Percentiles rank a stretch among this genome's conserved stretches.
Conservation (phyloP, 2,113 vertebrate genomes). For the Potamarius usumacintae region DNA sequence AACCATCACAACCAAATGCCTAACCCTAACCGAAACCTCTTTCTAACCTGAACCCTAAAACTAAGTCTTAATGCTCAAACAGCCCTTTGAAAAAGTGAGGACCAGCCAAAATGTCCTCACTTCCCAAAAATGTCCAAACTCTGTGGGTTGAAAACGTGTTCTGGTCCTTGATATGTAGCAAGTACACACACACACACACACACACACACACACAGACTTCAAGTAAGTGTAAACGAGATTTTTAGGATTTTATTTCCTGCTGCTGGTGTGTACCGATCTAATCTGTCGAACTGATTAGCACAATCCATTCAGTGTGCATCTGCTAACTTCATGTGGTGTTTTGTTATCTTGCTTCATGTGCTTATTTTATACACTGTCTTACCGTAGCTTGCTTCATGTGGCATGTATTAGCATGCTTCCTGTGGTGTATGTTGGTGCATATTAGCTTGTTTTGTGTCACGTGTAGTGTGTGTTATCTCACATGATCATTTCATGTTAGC, state of each 20-base stretch:
- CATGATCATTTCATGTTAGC: background rate
- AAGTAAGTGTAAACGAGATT: background rate
- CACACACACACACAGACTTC: background rate
- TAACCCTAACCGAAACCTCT: no score
- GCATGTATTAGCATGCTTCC: background rate
- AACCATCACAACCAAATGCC: no score
- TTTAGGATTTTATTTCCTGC: background rate
- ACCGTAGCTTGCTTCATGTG: background rate
- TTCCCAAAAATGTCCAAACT: no score
- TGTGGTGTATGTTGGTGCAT: background rate
- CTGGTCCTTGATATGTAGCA: no score
- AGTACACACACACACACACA: background rate
- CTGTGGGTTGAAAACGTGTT: no score
- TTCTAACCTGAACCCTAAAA: no score
- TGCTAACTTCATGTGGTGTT: background rate
- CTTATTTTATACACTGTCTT: background rate
- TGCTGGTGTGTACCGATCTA: background rate
- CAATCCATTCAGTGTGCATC: background rate
- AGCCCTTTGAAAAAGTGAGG: no score
- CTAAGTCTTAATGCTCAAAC: no score
- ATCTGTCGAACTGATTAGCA: background rate
- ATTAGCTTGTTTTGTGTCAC: background rate
- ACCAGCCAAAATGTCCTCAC: no score
- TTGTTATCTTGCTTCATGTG: background rate
- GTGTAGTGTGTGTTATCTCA: background rate